Evolutionary conservation across 2,888 invertebrate genomes (phyloP), one percentile per base, ranked within the genome.

Genomic region (Gisinianus flammeolus): DNA sequence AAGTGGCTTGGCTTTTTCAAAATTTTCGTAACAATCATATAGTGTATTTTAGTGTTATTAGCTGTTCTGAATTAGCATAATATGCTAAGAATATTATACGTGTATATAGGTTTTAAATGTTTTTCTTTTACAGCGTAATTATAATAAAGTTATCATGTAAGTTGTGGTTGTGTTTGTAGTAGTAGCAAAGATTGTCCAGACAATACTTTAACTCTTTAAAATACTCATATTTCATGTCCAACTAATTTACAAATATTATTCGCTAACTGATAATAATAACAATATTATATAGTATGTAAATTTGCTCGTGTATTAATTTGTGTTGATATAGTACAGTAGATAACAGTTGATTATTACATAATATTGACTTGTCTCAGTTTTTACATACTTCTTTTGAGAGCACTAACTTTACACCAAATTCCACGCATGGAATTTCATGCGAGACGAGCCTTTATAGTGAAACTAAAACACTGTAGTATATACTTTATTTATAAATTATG

Each of bases 111-210:
- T n/a, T n/a, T n/a, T n/a, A n/a, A n/a, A n/a, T n/a, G n/a, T n/a
- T n/a, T n/a, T n/a, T n/a, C n/a, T n/a, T n/a, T n/a, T n/a, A n/a
- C n/a, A n/a, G n/a, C n/a, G n/a, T n/a, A n/a, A n/a, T n/a, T n/a
- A n/a, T n/a, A n/a, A n/a, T n/a, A n/a, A n/a, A n/a, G n/a, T n/a
- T n/a, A n/a, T n/a, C n/a, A n/a, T n/a, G n/a, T n/a, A n/a, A n/a
- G n/a, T n/a, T n/a, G n/a, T n/a, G n/a, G n/a, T n/a, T n/a, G n/a
- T n/a, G n/a, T n/a, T n/a, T n/a, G n/a, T n/a, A n/a, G n/a, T n/a
- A n/a, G n/a, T n/a, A n/a, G 54, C 54, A 54, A 12, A 54, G 54
- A 54, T 54, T 54, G 54, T 54, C 54, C 54, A 54, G 54, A n/a
- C 16, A n/a, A 54, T 54, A 54, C 54, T n/a, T 16, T n/a, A 16